Evolutionary conservation across 2,797 vertebrate species (phyloP).

Genomic region (Urophycis tenuis): DNA sequence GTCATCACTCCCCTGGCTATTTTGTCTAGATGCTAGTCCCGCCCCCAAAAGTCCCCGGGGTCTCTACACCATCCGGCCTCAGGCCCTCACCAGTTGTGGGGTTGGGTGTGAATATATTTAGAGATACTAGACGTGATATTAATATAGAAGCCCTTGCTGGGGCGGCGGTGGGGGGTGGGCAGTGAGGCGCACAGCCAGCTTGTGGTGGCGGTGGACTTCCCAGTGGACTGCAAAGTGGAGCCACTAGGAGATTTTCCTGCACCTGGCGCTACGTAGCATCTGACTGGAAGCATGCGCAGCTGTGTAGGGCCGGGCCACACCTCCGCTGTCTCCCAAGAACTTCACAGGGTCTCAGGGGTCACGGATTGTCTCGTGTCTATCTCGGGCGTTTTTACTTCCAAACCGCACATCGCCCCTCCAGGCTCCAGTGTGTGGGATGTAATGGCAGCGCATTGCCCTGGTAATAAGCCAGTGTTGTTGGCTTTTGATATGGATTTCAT

Average conservation of each 20-base stretch:
- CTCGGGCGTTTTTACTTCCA: neutral
- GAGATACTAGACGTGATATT: conserved; percentile 59
- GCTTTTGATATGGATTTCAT: neutral
- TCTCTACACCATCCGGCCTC: conserved; percentile 54
- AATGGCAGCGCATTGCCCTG: neutral
- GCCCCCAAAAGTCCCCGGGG: conserved; percentile 4
- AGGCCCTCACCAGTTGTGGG: conserved; percentile 62
- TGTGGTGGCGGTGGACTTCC: conserved; percentile 31
- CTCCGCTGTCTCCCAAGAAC: conserved; percentile 56
- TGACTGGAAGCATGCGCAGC: conserved; percentile 48
- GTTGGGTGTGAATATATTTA: conserved; percentile 65
- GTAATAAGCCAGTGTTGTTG: neutral
- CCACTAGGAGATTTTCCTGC: conserved; percentile 23
- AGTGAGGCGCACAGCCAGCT: conserved; percentile 29
- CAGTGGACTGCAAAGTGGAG: conserved; percentile 36
- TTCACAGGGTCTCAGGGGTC: conserved; percentile 16
- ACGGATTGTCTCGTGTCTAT: neutral
- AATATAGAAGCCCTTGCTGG: conserved; percentile 65
- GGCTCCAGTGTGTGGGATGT: neutral
- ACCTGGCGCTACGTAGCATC: conserved; percentile 41
- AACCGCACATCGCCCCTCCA: neutral
- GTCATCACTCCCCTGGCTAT: conserved; percentile 10
- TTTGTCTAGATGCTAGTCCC: conserved; percentile 24
- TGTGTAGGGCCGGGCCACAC: conserved; percentile 39
- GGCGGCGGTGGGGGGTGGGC: conserved; percentile 45